Percentiles rank a stretch among this genome's conserved stretches.
Evolutionary conservation across 2,797 vertebrate genomes (phyloP).

Genomic region (Arctocebus calabarensis): DNA sequence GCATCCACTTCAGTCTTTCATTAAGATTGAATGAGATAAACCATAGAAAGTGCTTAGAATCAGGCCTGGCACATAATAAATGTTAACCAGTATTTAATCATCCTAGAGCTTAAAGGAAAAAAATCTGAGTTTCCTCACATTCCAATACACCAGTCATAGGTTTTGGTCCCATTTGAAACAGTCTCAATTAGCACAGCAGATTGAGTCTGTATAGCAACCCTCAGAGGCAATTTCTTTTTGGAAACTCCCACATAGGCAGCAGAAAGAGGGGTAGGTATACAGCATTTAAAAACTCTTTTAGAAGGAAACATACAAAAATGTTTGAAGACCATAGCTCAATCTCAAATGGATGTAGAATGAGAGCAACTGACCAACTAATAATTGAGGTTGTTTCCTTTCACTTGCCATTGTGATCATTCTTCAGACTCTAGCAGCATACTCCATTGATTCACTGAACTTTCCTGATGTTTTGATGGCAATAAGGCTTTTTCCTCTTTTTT

Average conservation of each 20-base stretch:
- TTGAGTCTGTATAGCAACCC: neutral
- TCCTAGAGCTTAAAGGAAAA: slow-evolving; percentile 24
- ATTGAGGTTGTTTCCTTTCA: neutral
- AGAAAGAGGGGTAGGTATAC: neutral
- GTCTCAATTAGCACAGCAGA: neutral
- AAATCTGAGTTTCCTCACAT: neutral
- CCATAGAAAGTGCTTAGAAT: neutral
- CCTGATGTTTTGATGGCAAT: neutral
- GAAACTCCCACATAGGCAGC: neutral
- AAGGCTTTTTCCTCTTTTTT: neutral
- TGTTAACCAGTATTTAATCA: neutral
- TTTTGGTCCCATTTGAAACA: neutral
- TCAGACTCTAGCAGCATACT: neutral
- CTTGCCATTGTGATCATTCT: neutral
- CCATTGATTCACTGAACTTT: neutral
- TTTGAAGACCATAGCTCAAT: neutral
- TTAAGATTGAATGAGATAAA: neutral
- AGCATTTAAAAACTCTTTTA: neutral
- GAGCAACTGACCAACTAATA: neutral
- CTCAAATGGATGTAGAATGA: neutral
- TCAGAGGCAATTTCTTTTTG: neutral
- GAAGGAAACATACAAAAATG: neutral
- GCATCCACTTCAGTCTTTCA: neutral
- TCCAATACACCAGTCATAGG: neutral
- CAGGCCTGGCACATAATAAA: neutral